Evolutionary conservation across 2,113 vertebrate species (phyloP), one percentile per base, ranked within the genome.

Genomic region (Nanger granti): DNA sequence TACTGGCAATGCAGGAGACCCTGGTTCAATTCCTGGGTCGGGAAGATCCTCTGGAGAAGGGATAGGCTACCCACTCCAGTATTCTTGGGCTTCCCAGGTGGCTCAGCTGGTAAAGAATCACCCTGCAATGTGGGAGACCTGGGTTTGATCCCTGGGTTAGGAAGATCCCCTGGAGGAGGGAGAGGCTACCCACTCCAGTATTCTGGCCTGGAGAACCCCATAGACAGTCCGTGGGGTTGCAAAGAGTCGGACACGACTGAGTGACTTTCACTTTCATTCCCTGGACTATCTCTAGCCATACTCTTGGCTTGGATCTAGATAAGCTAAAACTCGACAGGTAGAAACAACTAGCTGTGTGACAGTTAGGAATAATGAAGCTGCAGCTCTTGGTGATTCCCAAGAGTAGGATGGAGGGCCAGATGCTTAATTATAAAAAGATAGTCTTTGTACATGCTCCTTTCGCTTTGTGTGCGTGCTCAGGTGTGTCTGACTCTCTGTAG

Each of bases 401-500:
- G 24, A 80, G 73, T 22, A 66, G 22, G 82, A 9, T 64, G 29
- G 37, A 69, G 29, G 44, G 29, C 52, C 87, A 34, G 47, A 22
- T 64, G 26, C 64, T 64, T 93, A 44, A 12, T 95, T 83, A 85
- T 13, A 47, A 54, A 86, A 80, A 80, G 17, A 5, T 29, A 47
- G 5, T 66, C 94, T 92, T 82, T 80, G 91, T 60, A 80, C 57
- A n/a, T 15, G 17, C 41, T 60, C n/a, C 64, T 79, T 44, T 44
- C 4, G 11, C 6, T 44, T 44, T 14, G 24, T 28, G 73, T 8
- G 41, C 1, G 0, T 79, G 41, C 41, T 28, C 37, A 44, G 41
- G 13, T 1, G 6, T 44, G 73, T 4, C 73, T 79, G 73, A 28
- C 37, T 44, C 37, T 44, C 24, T 79, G 73, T 0, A 3, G 44